These are phyloP conservation scores for Drosophila buzzatii DNA, from an alignment of 2,888 invertebrate genomes.

Conservation along the genomic window DNA sequence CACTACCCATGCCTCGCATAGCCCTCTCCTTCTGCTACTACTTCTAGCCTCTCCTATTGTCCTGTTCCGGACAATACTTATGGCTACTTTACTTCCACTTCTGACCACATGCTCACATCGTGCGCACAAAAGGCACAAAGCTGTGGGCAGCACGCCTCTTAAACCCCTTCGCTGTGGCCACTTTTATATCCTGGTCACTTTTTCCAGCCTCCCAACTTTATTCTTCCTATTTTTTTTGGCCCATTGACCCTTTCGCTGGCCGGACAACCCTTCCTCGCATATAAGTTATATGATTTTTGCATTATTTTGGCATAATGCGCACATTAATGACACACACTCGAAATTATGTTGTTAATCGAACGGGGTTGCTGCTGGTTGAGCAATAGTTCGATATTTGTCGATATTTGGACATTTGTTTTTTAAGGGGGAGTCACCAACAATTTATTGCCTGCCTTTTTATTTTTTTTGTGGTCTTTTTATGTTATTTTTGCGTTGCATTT, in stretches of 20 bases:
- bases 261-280: slow-evolving; percentile 53
- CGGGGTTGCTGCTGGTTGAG: slow-evolving; percentile 30
- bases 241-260: slow-evolving; percentile 46
- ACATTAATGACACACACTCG: slow-evolving; percentile 75
- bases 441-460: slow-evolving; percentile 62
- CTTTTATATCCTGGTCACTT: slow-evolving; percentile 71
- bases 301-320: slow-evolving; percentile 80
- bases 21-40: not conserved
- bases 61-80: slow-evolving; percentile 28
- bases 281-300: slow-evolving; percentile 79
- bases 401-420: slow-evolving; percentile 42
- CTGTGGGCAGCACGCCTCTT: slow-evolving; percentile 58
- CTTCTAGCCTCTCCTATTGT: slow-evolving; percentile 20
- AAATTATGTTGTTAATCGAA: slow-evolving; percentile 79
- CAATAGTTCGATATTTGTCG: slow-evolving; percentile 25
- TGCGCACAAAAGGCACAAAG: slow-evolving; percentile 57
- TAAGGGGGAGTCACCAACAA: slow-evolving; percentile 42
- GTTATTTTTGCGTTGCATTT: slow-evolving; percentile 77
- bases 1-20: not conserved
- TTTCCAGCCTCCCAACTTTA: not conserved
- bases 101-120: slow-evolving; percentile 72
- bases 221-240: slow-evolving; percentile 1
- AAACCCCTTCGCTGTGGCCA: slow-evolving; percentile 66
- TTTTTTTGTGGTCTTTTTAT: slow-evolving; percentile 73
- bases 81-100: slow-evolving; percentile 43